Evolutionary conservation across 2,797 vertebrate species (phyloP), one percentile per base, ranked within the genome.

Genomic region (Sorex maritimensis): DNA sequence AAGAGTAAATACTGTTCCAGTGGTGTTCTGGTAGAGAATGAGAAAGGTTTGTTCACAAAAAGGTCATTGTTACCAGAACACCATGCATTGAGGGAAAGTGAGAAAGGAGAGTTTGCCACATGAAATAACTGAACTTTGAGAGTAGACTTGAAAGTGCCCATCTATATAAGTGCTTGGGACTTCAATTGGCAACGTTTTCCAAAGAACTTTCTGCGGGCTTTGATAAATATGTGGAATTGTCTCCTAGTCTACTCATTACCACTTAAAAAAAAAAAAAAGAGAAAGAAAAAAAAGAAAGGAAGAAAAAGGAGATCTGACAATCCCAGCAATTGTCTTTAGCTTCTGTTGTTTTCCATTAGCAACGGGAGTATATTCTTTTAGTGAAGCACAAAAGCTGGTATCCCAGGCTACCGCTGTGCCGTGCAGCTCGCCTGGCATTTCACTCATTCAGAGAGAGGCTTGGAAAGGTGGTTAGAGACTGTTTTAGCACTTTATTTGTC

Each of bases 271-370:
- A 96, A 87, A 92, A 90, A 86, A 26, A 15, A 0, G 4, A 6
- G 12, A 67, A 3, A n/a, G 9, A 67, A 14, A 6, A 5, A 93
- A 55, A 17, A 52, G 52, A 52, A 15, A 52, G 52, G 15, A 4
- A 55, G 52, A 61, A 23, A 61, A 23, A 61, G 58, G 58, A 61
- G 58, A 61, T 19, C 77, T 96, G 88, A 95, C 91, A 97, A 95
- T 94, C 84, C 85, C 52, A 80, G 90, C 0, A 0, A 92, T 77
- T 3, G 0, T 97, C 95, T 96, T 96, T 96, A 96, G 90, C 97
- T 98, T 98, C 96, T 97, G 97, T 96, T 98, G 96, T 97, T 97
- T 98, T 97, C 96, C 94, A 97, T 97, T 97, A 98, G 78, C 95
- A 94, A 97, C 0, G 0, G 92, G 88, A 97, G 90, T 79, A 88